phyloP scores from a whole-genome alignment of 2,797 vertebrate genomes.

The Pogoniulus pusillus region DNA sequence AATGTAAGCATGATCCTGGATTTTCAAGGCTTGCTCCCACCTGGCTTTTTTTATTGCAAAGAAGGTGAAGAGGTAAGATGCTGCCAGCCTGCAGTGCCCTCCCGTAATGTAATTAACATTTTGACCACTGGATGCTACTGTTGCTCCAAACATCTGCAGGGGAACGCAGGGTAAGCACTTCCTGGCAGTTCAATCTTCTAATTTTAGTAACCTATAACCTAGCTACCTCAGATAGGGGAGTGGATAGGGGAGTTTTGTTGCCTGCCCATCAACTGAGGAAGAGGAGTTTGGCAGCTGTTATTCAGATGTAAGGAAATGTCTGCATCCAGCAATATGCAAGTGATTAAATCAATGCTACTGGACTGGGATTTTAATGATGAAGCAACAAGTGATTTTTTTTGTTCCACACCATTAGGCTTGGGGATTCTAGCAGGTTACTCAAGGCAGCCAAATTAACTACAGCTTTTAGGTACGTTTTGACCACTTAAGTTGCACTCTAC shows the following conservation, averaged over 20 bases:
- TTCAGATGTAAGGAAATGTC: neutral
- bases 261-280: neutral
- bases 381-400: neutral
- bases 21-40: neutral
- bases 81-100: neutral
- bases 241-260: neutral
- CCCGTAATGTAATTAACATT: conserved; percentile 36
- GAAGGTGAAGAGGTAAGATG: neutral
- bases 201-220: neutral
- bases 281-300: neutral
- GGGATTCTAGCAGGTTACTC: neutral
- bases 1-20: fast-evolving
- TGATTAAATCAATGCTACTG: neutral
- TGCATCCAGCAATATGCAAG: neutral
- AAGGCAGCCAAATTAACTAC: neutral
- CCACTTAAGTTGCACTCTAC: neutral
- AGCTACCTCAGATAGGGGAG: neutral
- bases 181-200: neutral
- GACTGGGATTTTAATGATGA: neutral
- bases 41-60: neutral
- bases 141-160: conserved; percentile 46
- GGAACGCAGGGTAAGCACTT: neutral
- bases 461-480: neutral
- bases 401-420: neutral
- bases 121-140: conserved; percentile 57